Evolutionary conservation across 2,797 vertebrate species (phyloP), one percentile per base, ranked within the genome.

Genomic region (Scleropages formosus): DNA sequence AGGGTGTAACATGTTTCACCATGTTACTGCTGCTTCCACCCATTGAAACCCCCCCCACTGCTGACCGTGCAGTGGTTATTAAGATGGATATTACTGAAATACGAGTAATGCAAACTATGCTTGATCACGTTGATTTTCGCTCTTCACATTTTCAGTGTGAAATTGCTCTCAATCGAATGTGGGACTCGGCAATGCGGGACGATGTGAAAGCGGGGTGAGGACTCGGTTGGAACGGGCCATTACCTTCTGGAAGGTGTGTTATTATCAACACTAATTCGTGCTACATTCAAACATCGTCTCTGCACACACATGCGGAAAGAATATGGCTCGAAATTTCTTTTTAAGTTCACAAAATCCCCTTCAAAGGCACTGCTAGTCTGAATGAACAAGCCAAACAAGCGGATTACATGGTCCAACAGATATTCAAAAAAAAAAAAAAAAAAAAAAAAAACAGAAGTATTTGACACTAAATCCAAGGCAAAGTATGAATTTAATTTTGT

Each of bases 401-500:
- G 81, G 89, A 91, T 90, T 90, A 90, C 78, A 83, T 85, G 85
- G 78, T 82, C 82, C 77, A 76, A 82, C 80, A 84, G 88, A 85
- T 79, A 86, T 86, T 78, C 77, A 85, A 88, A 85, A 88, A 58
- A 53, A 53, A 53, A 9, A 13, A 13, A 13, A 3, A 13, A 4
- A 18, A 58, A 53, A 53, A 53, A 9, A 13, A 13, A 13, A 3
- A 13, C 4, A 18, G 78, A 80, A 77, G 78, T 72, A 82, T 68
- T 83, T 83, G 82, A 82, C 84, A 77, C 78, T 84, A 87, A 90
- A 88, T 89, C 87, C 87, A 82, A 75, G 63, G 85, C 78, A 86
- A 89, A 90, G 87, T 89, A 84, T 82, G 87, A 85, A 88, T 87
- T 82, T 77, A 85, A 90, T 90, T 90, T 88, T 73, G 84, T 77